These are phyloP conservation scores for Perognathus longimembris DNA, from an alignment of 2,113 vertebrate species.

Conservation along the genomic window DNA sequence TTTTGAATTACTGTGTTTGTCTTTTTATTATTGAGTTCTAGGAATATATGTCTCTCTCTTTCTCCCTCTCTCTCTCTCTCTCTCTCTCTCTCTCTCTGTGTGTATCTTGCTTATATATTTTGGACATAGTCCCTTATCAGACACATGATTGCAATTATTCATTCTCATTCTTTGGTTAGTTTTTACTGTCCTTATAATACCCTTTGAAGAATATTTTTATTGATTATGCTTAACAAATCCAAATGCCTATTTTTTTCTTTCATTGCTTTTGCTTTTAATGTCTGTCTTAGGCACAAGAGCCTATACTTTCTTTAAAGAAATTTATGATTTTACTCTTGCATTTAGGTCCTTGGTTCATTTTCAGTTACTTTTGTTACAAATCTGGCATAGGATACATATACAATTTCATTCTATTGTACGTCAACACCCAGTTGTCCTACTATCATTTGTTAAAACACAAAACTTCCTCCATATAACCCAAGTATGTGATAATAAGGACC, in stretches of 20 bases:
- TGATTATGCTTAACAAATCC: background rate
- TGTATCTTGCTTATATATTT: conserved; percentile 5
- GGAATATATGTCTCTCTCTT: no score
- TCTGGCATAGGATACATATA: background rate
- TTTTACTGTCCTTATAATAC: background rate
- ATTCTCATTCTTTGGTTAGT: background rate
- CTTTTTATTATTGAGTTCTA: background rate
- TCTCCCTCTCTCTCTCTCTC: no score
- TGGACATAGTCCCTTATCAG: background rate
- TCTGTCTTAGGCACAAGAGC: background rate
- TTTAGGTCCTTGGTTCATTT: background rate
- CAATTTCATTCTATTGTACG: background rate
- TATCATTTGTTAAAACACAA: background rate
- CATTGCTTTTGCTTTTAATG: background rate
- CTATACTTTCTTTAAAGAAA: background rate
- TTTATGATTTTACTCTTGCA: background rate
- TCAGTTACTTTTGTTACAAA: background rate
- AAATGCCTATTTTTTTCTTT: background rate
- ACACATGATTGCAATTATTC: conserved; percentile 18
- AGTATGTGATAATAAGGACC: background rate
- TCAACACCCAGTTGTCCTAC: background rate
- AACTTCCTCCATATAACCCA: background rate
- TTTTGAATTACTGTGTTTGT: background rate
- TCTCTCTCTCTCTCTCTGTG: no score
- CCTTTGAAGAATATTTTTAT: background rate